A percentile compares a stretch with the other conserved stretches of the same genome.
These are phyloP conservation scores for Hirtodrosophila cameraria DNA, from an alignment of 2,888 invertebrate species.

Conservation along the genomic window DNA sequence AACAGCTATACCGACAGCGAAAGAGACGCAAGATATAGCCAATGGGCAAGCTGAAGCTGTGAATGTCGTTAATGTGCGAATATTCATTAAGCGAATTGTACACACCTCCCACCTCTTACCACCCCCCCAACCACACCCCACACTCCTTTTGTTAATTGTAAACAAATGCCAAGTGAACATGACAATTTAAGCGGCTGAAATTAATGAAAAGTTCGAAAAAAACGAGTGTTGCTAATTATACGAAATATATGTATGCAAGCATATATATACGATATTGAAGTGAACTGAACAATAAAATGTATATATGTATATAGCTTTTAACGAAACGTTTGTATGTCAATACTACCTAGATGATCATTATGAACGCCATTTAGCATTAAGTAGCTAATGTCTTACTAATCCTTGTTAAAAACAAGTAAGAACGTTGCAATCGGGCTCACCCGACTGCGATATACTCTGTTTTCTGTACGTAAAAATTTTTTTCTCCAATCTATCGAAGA, in stretches of 20 bases:
- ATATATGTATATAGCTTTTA: background rate
- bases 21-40: slow-evolving; percentile 1
- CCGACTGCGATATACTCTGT: too few relatives aligned
- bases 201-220: slow-evolving; percentile 40
- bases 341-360: too few relatives aligned
- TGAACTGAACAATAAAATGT: background rate
- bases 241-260: background rate
- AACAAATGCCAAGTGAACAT: slow-evolving; percentile 50
- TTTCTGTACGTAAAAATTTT: too few relatives aligned
- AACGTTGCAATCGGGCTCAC: too few relatives aligned
- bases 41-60: slow-evolving; percentile 8
- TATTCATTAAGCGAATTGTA: slow-evolving; percentile 69
- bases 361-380: too few relatives aligned
- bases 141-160: slow-evolving; percentile 50
- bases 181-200: slow-evolving; percentile 43
- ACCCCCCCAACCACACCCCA: too few relatives aligned
- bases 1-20: slow-evolving; percentile 14
- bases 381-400: too few relatives aligned
- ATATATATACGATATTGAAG: slow-evolving; percentile 4
- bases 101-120: slow-evolving; percentile 25
- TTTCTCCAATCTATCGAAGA: too few relatives aligned
- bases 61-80: slow-evolving; percentile 69
- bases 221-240: background rate
- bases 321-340: too few relatives aligned
- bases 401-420: too few relatives aligned